Conservation (phyloP, 2,888 invertebrate genomes). For the Dusona sp. region DNA sequence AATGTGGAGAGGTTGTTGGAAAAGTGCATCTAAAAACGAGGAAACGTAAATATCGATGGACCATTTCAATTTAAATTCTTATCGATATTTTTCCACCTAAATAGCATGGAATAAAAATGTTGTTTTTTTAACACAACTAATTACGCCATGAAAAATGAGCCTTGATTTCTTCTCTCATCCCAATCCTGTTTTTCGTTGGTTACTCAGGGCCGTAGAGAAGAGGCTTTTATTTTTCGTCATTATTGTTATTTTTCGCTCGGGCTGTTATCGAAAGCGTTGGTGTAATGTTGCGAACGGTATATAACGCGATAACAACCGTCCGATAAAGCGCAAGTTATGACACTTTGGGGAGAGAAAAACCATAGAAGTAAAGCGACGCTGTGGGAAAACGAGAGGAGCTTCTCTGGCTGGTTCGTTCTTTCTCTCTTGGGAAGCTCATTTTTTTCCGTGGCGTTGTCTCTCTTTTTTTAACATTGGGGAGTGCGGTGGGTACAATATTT, state of each 20-base stretch:
- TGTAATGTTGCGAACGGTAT: conserved; percentile 63
- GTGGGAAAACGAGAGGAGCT: conserved; percentile 57
- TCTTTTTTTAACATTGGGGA: conserved; percentile 51
- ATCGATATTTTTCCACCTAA: background rate
- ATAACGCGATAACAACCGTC: conserved; percentile 68
- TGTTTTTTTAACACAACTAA: background rate
- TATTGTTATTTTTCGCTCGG: conserved; percentile 20
- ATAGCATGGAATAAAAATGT: background rate
- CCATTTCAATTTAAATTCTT: background rate
- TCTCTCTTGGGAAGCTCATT: conserved; percentile 45
- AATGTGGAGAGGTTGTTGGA: background rate
- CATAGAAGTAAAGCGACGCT: conserved; percentile 64
- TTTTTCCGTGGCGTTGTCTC: conserved; percentile 58
- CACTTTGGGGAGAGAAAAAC: conserved; percentile 66
- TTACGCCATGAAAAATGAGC: conserved; percentile 1
- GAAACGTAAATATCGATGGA: background rate
- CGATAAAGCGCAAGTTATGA: conserved; percentile 69
- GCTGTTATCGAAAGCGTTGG: conserved; percentile 60
- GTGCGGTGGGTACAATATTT: conserved; percentile 48
- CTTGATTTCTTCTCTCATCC: background rate
- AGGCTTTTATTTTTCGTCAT: conserved; percentile 29
- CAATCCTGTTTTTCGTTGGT: background rate
- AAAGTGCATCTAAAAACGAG: background rate
- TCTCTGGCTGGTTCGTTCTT: conserved; percentile 20
- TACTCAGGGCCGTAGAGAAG: background rate